Percentiles rank a stretch among this genome's conserved stretches.
Conservation (phyloP, 2,888 invertebrate species). For the Amorpha juglandis region DNA sequence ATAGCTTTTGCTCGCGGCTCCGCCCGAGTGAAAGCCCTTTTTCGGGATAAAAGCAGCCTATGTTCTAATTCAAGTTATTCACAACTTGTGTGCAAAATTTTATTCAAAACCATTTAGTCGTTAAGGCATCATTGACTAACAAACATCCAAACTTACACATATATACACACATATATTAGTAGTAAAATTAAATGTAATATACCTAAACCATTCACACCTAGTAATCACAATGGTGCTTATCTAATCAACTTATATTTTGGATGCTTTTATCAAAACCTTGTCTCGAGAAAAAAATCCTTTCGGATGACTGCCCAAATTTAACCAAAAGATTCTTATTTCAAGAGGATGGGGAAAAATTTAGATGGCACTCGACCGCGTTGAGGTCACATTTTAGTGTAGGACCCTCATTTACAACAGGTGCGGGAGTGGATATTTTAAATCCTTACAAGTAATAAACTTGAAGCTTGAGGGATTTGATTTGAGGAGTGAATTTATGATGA, state of each 20-base stretch:
- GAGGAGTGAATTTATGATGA: neutral
- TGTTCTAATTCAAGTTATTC: too few species aligned
- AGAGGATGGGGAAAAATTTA: conserved; percentile 33
- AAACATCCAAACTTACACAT: too few species aligned
- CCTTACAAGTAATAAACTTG: conserved; percentile 27
- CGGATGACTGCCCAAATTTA: conserved; percentile 41
- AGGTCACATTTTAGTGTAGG: conserved; percentile 44
- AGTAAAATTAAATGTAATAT: too few species aligned
- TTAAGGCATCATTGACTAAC: too few species aligned
- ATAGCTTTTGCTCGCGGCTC: too few species aligned
- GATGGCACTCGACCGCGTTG: conserved; percentile 40
- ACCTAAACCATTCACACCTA: neutral
- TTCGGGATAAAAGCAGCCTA: too few species aligned
- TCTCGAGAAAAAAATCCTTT: conserved; percentile 29
- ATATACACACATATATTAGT: too few species aligned
- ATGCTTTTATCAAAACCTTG: conserved; percentile 6
- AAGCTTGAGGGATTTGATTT: neutral
- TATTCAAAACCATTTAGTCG: too few species aligned
- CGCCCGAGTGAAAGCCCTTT: too few species aligned
- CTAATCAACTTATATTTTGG: neutral
- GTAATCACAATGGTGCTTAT: neutral
- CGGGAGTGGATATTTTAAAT: conserved; percentile 30
- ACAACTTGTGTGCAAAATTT: too few species aligned
- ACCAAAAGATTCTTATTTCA: conserved; percentile 39
- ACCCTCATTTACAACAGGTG: conserved; percentile 48